Evolutionary conservation across 2,113 vertebrate genomes (phyloP), one percentile per base, ranked within the genome.

Genomic region (Urocitellus parryii): DNA sequence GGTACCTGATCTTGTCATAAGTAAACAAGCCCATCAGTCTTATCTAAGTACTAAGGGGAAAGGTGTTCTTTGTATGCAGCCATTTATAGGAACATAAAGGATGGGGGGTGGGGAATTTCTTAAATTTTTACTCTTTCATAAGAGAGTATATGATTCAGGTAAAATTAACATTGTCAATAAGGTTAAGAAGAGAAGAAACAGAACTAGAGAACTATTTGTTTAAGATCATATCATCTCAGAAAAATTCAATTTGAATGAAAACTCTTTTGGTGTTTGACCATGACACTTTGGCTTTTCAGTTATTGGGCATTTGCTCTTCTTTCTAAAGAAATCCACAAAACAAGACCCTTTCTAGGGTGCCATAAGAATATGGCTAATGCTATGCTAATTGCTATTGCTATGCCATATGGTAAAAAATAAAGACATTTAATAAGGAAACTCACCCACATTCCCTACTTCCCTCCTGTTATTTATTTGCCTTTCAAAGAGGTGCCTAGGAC

Each of bases 401-500:
- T 45, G 45, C 45, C 45, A 45, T 45, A 45, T 45, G 9, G 45
- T 45, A 45, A 82, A 82, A 91, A 45, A 77, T 29, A 61, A 78
- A 70, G 48, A 48, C 22, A 5, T 11, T 2, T 12, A 11, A 5
- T 67, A 25, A 53, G 29, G 25, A 3, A 45, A 32, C 1, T 93
- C 63, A 37, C 7, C 4, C 3, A 39, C 17, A 7, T 39, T 89
- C 5, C 10, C 56, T 42, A 1, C 65, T 58, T 85, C 25, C 39
- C 32, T 92, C 24, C 24, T n/a, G 5, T 34, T 72, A 65, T 68
- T 8, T 45, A 18, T 87, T 45, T 86, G 61, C 13, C 67, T 81
- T 93, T 90, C 58, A 94, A 96, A 90, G 68, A 78, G 29, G 42
- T 82, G 24, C 25, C 45, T 93, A 92, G 34, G 22, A 83, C 78